Conservation (phyloP, 2,888 invertebrate species). For the Griposia aprilina region DNA sequence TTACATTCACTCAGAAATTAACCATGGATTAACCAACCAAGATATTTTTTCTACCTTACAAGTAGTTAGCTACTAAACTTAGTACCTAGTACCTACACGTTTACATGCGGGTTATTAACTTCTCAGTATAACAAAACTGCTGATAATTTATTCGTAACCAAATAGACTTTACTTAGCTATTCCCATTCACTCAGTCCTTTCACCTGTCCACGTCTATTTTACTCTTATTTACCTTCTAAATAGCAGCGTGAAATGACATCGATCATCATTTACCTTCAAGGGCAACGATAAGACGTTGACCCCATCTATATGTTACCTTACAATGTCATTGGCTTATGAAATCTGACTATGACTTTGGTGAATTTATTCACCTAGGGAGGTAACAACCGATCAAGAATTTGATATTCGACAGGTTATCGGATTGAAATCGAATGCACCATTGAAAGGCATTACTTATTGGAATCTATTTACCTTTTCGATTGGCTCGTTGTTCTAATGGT, state of each 20-base stretch:
- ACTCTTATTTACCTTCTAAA: slow-evolving; percentile 1
- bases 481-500: too few species aligned
- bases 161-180: not conserved
- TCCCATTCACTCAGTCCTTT: slow-evolving; percentile 3
- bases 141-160: slow-evolving; percentile 6
- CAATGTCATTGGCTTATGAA: slow-evolving; percentile 6
- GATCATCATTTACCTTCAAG: slow-evolving; percentile 12
- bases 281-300: slow-evolving; percentile 26
- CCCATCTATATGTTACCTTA: not conserved
- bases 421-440: not conserved
- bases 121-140: not conserved
- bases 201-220: not conserved
- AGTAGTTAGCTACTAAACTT: too few species aligned
- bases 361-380: slow-evolving; percentile 11
- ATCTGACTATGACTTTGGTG: not conserved
- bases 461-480: too few species aligned
- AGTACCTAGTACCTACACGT: too few species aligned
- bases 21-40: slow-evolving; percentile 2
- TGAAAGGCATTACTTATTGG: too few species aligned
- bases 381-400: slow-evolving; percentile 4
- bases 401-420: slow-evolving; percentile 11
- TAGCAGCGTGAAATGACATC: slow-evolving; percentile 12
- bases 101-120: slow-evolving; percentile 5
- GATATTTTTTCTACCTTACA: not conserved
- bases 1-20: too few species aligned